Conservation (phyloP, 1,140 invertebrate genomes). For the Drosophila murphyi region DNA sequence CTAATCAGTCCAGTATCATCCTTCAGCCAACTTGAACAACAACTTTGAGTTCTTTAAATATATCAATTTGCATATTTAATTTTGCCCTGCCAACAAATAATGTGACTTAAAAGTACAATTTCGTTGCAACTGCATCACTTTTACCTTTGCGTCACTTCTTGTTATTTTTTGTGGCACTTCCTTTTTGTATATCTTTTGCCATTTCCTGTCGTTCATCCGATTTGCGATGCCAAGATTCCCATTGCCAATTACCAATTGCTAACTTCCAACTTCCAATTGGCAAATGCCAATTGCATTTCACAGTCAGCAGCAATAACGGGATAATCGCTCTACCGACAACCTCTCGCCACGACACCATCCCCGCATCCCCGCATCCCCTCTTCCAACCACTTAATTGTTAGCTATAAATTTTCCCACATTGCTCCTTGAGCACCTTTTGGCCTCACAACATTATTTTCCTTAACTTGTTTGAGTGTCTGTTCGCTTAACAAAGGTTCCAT, state of each 20-base stretch:
- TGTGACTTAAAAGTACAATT: slow-evolving; percentile 2
- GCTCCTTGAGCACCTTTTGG: slow-evolving; percentile 12
- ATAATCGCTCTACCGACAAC: slow-evolving; percentile 37
- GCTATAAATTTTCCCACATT: slow-evolving; percentile 63
- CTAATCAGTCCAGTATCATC: too few relatives aligned
- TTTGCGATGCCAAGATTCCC: background rate
- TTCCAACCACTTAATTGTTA: slow-evolving; percentile 60
- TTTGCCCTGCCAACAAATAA: background rate
- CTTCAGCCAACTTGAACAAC: too few relatives aligned
- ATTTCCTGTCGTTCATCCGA: background rate
- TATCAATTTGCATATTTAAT: too few relatives aligned
- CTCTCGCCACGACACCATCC: slow-evolving; percentile 24
- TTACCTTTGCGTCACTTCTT: background rate
- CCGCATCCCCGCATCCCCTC: slow-evolving; percentile 38
- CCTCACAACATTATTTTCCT: background rate
- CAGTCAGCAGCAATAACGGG: slow-evolving; percentile 11
- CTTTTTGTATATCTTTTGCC: slow-evolving; percentile 7
- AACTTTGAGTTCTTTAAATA: too few relatives aligned
- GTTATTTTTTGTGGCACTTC: slow-evolving; percentile 1
- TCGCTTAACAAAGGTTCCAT: background rate
- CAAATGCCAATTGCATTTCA: background rate
- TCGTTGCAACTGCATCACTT: slow-evolving; percentile 8
- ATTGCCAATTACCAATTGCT: slow-evolving; percentile 1
- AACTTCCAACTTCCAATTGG: slow-evolving; percentile 6
- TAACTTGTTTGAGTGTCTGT: background rate